phyloP scores from a whole-genome alignment of 1,140 invertebrate genomes.

The Cecropterus lyciades region DNA sequence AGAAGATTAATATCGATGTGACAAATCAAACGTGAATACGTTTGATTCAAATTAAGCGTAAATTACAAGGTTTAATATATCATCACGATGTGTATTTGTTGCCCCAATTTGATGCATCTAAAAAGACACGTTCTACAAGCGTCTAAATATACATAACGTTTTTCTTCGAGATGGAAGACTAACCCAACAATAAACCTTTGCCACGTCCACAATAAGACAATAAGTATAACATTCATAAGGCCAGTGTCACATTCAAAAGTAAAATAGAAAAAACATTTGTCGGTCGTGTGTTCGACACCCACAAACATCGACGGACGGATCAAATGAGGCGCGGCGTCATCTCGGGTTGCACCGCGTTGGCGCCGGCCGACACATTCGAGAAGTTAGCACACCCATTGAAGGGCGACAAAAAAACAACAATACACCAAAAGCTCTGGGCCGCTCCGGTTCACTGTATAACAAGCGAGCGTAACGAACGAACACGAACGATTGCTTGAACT shows the following conservation, averaged over 20 bases:
- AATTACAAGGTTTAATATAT: too few species aligned
- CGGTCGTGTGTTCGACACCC: slow-evolving; percentile 56
- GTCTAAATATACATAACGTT: too few species aligned
- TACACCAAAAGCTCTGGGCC: slow-evolving; percentile 58
- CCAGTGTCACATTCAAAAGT: slow-evolving; percentile 38
- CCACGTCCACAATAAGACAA: slow-evolving; percentile 15
- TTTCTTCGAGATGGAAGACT: too few species aligned
- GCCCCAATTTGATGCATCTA: too few species aligned
- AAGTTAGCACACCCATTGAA: slow-evolving; percentile 66
- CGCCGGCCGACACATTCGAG: slow-evolving; percentile 66
- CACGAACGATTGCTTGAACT: slow-evolving; percentile 43
- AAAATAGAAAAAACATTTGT: slow-evolving; percentile 47
- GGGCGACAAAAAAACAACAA: slow-evolving; percentile 65
- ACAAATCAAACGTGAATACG: too few species aligned
- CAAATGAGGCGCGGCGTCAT: slow-evolving; percentile 73
- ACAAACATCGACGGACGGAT: slow-evolving; percentile 65
- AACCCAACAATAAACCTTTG: slow-evolving; percentile 20
- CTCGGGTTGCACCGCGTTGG: slow-evolving; percentile 73
- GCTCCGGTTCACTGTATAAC: slow-evolving; percentile 66
- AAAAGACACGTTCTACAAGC: too few species aligned
- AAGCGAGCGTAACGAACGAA: slow-evolving; percentile 64
- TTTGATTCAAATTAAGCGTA: too few species aligned
- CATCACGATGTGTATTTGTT: too few species aligned
- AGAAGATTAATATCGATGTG: too few species aligned
- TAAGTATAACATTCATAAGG: slow-evolving; percentile 16